Base-by-base conservation (phyloP, 2,113 vertebrate species). In the Albula glossodonta region DNA sequence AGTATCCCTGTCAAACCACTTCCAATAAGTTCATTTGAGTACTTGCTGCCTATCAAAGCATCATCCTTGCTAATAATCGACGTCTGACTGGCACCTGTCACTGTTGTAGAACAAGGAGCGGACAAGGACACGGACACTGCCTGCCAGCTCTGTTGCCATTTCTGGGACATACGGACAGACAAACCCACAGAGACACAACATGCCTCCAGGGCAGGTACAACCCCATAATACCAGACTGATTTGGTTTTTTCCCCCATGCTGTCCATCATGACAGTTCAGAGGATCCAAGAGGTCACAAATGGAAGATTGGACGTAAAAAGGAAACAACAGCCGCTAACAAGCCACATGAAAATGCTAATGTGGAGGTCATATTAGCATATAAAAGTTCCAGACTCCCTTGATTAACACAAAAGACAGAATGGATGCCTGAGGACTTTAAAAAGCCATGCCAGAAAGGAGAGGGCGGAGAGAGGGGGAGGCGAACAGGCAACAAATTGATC, bases 281-380 rank as follows among this genome's bases (percentile, higher is more conserved):
- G 2, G 70, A 74, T 25, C n/a, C 7, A n/a, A 74, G 70, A 80
- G 48, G 13, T 80, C 79, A 80, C 50, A 22, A 50, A 49, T 51
- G 79, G 6, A 74, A 22, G 41, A 48, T 1, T 25, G 49, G 78
- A 80, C 78, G 10, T 48, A 9, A 13, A n/a, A 25, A n/a, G 13
- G 50, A 78, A 22, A 13, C n/a, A 49, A 48, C 51, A 50, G 15
- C 81, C 49, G 25, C 60, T 2, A 57, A 52, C 48, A 51, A 53
- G 8, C 53, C 84, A 52, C 60, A 84, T 10, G 57, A 41, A 83
- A 78, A 78, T 50, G 80, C 48, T 78, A 70, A 78, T 79, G 48
- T 66, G 25, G 53, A 82, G 49, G 56, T 74, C 60, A 81, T 52
- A 86, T 89, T 81, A 82, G 86, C 78, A 88, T 78, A 88, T 87